Evolutionary conservation across 2,797 vertebrate species (phyloP).

Genomic region (Xenops minutus): DNA sequence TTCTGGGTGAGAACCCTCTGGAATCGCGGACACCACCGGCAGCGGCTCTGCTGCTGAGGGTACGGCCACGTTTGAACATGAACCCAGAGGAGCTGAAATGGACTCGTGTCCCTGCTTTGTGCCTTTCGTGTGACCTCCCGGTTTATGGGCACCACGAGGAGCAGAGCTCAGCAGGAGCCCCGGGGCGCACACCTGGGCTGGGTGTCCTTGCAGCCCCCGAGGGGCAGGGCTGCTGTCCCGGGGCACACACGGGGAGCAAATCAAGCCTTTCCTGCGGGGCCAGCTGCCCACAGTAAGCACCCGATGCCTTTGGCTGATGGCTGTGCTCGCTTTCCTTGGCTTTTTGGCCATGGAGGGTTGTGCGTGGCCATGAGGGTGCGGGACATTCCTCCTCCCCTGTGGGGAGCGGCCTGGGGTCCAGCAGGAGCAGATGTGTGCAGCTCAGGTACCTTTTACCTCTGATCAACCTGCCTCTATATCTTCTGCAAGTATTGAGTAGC

Average conservation of each 20-base stretch:
- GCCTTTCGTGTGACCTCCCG: fast-evolving
- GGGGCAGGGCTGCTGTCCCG: not conserved
- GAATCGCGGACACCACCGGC: not conserved
- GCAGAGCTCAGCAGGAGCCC: not conserved
- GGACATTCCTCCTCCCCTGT: fast-evolving
- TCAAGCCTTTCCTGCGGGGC: not conserved
- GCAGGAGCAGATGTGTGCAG: not conserved
- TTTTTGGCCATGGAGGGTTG: not conserved
- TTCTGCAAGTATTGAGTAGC: conserved; percentile 14
- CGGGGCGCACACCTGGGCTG: fast-evolving
- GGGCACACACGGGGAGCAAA: not conserved
- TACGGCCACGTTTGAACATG: not conserved
- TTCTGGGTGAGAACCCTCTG: not conserved
- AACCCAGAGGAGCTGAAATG: not conserved
- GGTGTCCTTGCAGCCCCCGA: not conserved
- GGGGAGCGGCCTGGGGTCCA: not conserved
- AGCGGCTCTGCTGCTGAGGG: not conserved
- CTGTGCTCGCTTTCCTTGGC: fast-evolving
- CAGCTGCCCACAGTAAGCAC: not conserved
- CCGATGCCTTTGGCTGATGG: not conserved
- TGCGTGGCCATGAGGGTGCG: fast-evolving
- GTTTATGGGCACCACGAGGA: not conserved
- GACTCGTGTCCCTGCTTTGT: not conserved
- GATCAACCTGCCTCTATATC: conserved; percentile 1
- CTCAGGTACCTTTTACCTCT: not conserved